These are phyloP conservation scores for Notoglanidium macrostoma DNA, from an alignment of 2,797 vertebrate genomes.

Conservation along the genomic window DNA sequence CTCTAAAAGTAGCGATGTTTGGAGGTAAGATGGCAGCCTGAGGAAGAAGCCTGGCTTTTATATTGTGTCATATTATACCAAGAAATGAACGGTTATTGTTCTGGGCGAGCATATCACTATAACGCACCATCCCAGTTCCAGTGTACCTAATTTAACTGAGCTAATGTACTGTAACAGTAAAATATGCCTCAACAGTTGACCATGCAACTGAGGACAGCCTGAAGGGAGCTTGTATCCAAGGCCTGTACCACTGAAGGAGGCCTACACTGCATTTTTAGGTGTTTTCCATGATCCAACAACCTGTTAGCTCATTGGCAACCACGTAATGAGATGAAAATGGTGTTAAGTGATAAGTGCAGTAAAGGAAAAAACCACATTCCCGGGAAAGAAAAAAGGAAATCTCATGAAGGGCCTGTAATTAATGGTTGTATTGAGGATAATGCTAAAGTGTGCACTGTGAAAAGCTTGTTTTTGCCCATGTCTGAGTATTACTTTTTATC, in stretches of 20 bases:
- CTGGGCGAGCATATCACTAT: no score
- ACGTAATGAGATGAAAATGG: background rate
- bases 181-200: background rate
- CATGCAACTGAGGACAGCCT: background rate
- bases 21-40: constrained; percentile 76
- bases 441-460: background rate
- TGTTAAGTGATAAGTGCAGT: background rate
- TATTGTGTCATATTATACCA: background rate
- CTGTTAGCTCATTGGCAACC: background rate
- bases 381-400: no score
- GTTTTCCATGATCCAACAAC: background rate
- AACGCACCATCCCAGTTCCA: background rate
- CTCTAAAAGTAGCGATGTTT: constrained; percentile 93
- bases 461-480: background rate
- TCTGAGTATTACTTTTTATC: background rate
- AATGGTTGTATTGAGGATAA: background rate
- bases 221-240: background rate
- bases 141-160: background rate
- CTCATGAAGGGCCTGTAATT: background rate
- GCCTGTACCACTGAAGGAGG: background rate
- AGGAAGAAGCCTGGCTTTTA: background rate
- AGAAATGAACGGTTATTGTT: no score
- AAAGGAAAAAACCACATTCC: background rate
- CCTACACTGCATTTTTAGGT: background rate
- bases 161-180: background rate